A percentile compares a stretch with the other conserved stretches of the same genome.
Evolutionary conservation across 2,797 vertebrate genomes (phyloP).

Genomic region (Champsocephalus gunnari): DNA sequence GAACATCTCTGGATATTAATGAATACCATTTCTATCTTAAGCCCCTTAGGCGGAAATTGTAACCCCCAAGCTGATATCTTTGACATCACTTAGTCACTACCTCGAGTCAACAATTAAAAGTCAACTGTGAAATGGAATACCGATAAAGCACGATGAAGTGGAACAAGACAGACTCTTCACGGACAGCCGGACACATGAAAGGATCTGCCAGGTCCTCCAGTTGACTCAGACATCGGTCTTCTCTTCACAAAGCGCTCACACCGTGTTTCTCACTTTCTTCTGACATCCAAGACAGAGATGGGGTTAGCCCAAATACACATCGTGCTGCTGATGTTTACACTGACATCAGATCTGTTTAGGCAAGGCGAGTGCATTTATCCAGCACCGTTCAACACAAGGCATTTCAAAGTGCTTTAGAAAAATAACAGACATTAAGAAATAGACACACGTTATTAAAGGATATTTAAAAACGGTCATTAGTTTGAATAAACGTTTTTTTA

Average conservation of each 20-base stretch:
- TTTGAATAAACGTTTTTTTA: no score
- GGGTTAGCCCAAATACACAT: constrained; percentile 31
- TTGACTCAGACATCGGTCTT: constrained; percentile 51
- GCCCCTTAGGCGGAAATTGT: neutral
- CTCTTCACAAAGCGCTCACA: constrained; percentile 46
- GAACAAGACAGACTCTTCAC: neutral
- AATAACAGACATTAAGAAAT: no score
- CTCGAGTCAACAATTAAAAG: neutral
- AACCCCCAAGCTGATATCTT: neutral
- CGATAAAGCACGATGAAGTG: neutral
- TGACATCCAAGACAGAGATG: constrained; percentile 39
- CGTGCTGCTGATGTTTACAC: constrained; percentile 24
- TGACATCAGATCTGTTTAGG: neutral
- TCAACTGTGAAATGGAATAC: neutral
- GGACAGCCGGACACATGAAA: constrained; percentile 1
- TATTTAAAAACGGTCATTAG: no score
- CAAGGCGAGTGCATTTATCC: no score
- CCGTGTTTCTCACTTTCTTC: constrained; percentile 50
- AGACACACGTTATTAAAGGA: no score
- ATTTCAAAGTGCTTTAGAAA: no score
- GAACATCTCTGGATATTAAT: neutral
- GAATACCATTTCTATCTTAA: neutral
- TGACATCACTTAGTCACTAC: neutral
- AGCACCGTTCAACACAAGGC: no score
- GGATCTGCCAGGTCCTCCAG: constrained; percentile 8